Base-by-base conservation (phyloP, 2,113 vertebrate species). In the Camelus dromedarius region DNA sequence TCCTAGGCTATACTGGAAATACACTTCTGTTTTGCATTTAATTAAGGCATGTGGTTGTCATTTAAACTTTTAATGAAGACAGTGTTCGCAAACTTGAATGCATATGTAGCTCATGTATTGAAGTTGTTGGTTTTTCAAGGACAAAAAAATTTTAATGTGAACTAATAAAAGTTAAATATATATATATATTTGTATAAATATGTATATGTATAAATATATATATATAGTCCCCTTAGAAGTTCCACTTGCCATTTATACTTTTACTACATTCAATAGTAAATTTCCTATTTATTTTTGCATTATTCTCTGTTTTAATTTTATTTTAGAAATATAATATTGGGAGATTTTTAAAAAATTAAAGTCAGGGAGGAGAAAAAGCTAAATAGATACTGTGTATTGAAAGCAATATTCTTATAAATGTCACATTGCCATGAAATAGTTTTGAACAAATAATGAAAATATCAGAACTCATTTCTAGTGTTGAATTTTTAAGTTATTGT, bases 401-500 rank as follows among this genome's bases (percentile, higher is more conserved):
- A 97, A 97, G 77, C 90, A 96, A 8, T 28, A 42, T 60, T 92
- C 50, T 72, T 26, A 73, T 95, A 94, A 90, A 81, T 83, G 30
- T 89, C 50, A 32, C 24, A 94, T 94, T 97, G 7, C 81, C 90
- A 60, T 93, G 89, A 97, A 97, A 77, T 64, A 92, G 62, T 95
- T 98, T 94, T 95, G 48, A 84, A 77, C 77, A 97, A 90, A 86
- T 87, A 46, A 93, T 96, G 96, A 87, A 97, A 50, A 95, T 93
- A 79, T 79, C 83, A 91, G 8, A 48, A n/a, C n/a, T 94, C 62
- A 73, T 52, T 83, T 96, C 11, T 35, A 69, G 13, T 81, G 67
- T 38, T 97, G 89, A 97, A 89, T 95, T 94, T 96, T 85, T 94
- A 96, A 91, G 85, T 96, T 67, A 81, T 42, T 52, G 1, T 95